These are phyloP conservation scores for Thunnus albacares DNA, from an alignment of 2,797 vertebrate species.

Conservation along the genomic window DNA sequence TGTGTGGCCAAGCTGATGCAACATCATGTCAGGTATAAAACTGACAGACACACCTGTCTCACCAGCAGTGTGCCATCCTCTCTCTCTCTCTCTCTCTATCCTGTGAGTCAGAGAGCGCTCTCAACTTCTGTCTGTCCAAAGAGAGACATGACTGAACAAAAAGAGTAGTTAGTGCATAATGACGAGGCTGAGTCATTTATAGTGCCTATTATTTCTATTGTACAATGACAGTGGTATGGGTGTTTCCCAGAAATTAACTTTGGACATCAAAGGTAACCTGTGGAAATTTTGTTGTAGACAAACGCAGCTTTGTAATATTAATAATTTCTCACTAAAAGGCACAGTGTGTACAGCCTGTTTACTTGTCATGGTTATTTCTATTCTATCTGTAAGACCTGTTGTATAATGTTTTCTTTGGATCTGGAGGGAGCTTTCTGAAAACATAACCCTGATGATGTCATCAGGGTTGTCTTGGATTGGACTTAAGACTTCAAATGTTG, in stretches of 20 bases:
- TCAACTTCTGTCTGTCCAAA: conserved; percentile 41
- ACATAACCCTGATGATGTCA: too few species aligned
- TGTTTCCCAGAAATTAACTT: conserved; percentile 4
- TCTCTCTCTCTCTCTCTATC: conserved; percentile 33
- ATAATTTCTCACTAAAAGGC: background rate
- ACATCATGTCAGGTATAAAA: conserved; percentile 45
- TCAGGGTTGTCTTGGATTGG: too few species aligned
- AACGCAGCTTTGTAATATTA: too few species aligned
- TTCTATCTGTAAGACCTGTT: too few species aligned
- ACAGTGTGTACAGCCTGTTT: background rate
- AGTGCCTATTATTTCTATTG: conserved; percentile 48
- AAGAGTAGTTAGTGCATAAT: conserved; percentile 26
- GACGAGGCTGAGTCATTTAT: conserved; percentile 57
- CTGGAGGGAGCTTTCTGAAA: too few species aligned
- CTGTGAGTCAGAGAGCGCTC: conserved; percentile 53
- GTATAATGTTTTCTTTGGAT: too few species aligned
- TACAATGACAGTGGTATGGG: conserved; percentile 12
- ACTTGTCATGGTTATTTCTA: background rate
- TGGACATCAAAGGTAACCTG: background rate
- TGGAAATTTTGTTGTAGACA: too few species aligned
- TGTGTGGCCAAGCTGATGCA: conserved; percentile 29
- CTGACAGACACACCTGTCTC: conserved; percentile 52
- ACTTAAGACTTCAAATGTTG: too few species aligned
- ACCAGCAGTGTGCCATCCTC: conserved; percentile 48
- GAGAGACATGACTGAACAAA: conserved; percentile 36